Evolutionary conservation across 2,888 invertebrate genomes (phyloP).

Genomic region (Melinaea marsaeus): DNA sequence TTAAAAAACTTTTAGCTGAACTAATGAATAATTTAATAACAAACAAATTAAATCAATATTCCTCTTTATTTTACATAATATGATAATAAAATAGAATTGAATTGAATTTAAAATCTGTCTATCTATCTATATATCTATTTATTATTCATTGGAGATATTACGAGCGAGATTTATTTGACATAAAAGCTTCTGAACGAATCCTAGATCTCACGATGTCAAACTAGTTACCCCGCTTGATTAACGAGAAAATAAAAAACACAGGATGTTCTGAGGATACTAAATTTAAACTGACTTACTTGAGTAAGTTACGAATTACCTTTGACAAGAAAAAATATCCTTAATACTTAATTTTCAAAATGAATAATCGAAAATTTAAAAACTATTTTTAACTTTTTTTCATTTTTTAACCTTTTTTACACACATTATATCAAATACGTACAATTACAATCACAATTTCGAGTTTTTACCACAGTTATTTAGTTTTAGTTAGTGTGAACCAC

Average conservation of each 20-base stretch:
- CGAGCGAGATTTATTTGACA: slow-evolving; percentile 9
- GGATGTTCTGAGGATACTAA: neutral
- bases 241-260: slow-evolving; percentile 1
- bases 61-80: slow-evolving; percentile 1
- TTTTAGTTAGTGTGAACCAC: too few relatives aligned
- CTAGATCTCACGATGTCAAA: slow-evolving; percentile 16
- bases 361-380: too few relatives aligned
- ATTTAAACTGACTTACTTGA: neutral
- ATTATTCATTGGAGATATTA: slow-evolving; percentile 6
- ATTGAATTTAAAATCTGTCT: neutral
- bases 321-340: too few relatives aligned
- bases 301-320: too few relatives aligned
- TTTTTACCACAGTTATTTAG: too few relatives aligned
- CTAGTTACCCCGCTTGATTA: slow-evolving; percentile 4
- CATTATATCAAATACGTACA: too few relatives aligned
- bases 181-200: slow-evolving; percentile 9
- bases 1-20: neutral
- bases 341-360: too few relatives aligned
- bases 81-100: neutral
- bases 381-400: too few relatives aligned
- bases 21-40: too few relatives aligned
- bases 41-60: neutral
- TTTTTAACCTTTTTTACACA: too few relatives aligned
- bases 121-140: neutral
- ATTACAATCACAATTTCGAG: too few relatives aligned